Conservation (phyloP, 2,113 vertebrate genomes). For the Piaya cayana region DNA sequence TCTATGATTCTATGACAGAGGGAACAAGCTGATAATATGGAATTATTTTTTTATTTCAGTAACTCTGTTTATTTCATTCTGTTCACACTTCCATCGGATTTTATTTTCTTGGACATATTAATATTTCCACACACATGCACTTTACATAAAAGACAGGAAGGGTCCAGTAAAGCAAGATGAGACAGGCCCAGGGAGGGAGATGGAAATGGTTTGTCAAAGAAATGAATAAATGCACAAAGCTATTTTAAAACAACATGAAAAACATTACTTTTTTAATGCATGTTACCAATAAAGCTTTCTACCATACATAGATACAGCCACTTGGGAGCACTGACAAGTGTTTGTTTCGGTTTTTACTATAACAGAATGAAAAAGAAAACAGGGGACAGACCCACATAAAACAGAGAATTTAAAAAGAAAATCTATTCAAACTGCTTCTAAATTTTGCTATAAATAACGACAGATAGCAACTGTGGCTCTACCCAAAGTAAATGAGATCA, state of each 20-base stretch:
- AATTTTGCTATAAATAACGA: neutral
- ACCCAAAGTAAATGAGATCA: neutral
- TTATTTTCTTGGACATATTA: neutral
- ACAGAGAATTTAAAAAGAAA: neutral
- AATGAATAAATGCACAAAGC: neutral
- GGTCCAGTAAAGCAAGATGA: neutral
- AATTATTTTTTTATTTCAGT: neutral
- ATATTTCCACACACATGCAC: neutral
- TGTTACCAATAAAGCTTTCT: neutral
- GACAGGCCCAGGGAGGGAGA: neutral
- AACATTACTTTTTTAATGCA: neutral
- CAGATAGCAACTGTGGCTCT: neutral
- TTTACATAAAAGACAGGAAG: neutral
- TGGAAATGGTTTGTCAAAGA: neutral
- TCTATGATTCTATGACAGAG: no score
- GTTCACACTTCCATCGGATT: neutral
- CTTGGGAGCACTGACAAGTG: neutral
- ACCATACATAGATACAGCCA: neutral
- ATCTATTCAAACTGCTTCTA: neutral
- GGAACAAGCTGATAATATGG: neutral
- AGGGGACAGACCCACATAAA: neutral
- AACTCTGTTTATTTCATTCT: neutral
- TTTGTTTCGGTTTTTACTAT: no score
- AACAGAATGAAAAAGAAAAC: no score
- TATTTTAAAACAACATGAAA: neutral